Evolutionary conservation across 1,140 invertebrate species (phyloP).

Genomic region (Euglossa dilemma): DNA sequence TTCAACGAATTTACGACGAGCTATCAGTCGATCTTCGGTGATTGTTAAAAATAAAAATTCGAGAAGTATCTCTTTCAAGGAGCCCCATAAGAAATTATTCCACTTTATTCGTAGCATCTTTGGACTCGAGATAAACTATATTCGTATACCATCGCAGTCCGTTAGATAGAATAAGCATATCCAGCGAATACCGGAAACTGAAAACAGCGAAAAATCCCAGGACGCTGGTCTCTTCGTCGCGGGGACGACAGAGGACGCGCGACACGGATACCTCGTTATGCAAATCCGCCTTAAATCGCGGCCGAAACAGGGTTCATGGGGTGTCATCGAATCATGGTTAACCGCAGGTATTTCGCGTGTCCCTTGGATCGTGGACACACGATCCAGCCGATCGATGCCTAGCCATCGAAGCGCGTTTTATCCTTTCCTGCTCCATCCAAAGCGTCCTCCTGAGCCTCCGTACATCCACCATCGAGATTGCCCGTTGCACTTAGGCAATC

Average conservation of each 20-base stretch:
- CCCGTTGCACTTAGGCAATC: not conserved
- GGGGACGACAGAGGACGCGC: not conserved
- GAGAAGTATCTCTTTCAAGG: no score
- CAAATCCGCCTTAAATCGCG: slow-evolving; percentile 48
- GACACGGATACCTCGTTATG: slow-evolving; percentile 47
- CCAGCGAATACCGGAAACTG: no score
- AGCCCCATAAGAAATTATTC: no score
- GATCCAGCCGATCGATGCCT: slow-evolving; percentile 12
- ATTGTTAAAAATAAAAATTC: not conserved
- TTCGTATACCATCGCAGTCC: no score
- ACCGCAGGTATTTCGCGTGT: slow-evolving; percentile 26
- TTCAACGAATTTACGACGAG: not conserved
- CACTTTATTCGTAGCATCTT: no score
- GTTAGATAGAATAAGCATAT: no score
- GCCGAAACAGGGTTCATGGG: slow-evolving; percentile 16
- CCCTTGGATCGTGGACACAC: not conserved
- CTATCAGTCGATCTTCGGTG: not conserved
- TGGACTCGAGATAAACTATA: no score
- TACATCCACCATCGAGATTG: not conserved
- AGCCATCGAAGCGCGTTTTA: not conserved
- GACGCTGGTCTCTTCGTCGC: not conserved
- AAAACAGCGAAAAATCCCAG: not conserved
- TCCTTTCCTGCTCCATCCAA: not conserved
- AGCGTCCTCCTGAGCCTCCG: not conserved
- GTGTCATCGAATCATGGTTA: slow-evolving; percentile 25